Percentiles rank a stretch among this genome's conserved stretches.
These are phyloP conservation scores for Helicoverpa zea DNA, from an alignment of 1,140 invertebrate species.

Conservation along the genomic window DNA sequence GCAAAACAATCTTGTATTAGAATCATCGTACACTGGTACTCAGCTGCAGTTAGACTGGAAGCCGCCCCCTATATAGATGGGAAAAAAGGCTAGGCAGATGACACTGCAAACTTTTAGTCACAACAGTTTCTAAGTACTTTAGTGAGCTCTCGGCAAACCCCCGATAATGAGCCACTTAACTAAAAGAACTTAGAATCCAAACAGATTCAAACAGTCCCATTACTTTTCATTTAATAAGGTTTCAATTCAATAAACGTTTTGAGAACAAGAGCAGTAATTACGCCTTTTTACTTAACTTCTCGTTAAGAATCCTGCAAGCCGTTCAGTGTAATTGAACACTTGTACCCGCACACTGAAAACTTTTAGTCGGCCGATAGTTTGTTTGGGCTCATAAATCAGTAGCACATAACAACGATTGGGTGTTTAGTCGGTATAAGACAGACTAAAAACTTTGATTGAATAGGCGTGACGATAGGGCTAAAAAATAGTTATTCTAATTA, in stretches of 20 bases:
- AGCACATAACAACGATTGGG: too few species aligned
- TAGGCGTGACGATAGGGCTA: background rate
- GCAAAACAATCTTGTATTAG: background rate
- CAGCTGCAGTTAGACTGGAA: too few species aligned
- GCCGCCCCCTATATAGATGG: too few species aligned
- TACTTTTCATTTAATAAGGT: background rate
- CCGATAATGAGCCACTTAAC: too few species aligned
- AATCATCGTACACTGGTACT: too few species aligned
- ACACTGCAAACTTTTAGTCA: background rate
- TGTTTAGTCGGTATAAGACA: too few species aligned
- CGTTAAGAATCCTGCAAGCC: background rate
- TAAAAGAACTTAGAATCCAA: background rate
- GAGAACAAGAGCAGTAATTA: background rate
- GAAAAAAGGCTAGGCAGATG: too few species aligned
- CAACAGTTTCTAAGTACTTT: background rate
- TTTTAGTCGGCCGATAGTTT: too few species aligned
- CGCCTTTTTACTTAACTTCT: slow-evolving; percentile 1
- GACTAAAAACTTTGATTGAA: background rate
- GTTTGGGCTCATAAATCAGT: too few species aligned
- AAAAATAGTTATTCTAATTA: too few species aligned
- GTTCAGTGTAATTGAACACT: slow-evolving; percentile 17
- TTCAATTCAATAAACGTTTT: slow-evolving; percentile 12
- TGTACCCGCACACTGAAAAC: too few species aligned
- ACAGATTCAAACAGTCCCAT: background rate
- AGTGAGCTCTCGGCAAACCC: background rate